phyloP scores from a whole-genome alignment of 2,888 invertebrate species.

The Leptogaster cylindrica region DNA sequence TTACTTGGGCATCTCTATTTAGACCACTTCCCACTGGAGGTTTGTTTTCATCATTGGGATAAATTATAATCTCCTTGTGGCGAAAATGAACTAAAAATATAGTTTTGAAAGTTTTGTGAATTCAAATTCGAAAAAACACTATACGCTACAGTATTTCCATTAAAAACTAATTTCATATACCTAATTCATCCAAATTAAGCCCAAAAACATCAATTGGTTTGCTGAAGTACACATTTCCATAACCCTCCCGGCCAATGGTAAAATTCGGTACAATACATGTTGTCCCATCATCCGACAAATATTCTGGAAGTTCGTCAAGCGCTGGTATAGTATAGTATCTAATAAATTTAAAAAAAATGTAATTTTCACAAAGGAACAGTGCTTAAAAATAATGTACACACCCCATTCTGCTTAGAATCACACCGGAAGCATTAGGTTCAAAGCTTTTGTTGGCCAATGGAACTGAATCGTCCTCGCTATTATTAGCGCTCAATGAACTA shows the following conservation, averaged over 20 bases:
- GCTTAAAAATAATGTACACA: conserved; percentile 42
- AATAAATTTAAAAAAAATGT: not conserved
- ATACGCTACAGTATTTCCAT: not conserved
- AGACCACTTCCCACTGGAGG: conserved; percentile 87
- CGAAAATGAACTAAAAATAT: conserved; percentile 82
- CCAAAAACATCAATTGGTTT: conserved; percentile 84
- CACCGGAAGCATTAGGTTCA: conserved; percentile 73
- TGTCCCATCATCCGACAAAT: conserved; percentile 73
- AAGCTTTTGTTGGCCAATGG: no score
- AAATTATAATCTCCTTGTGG: conserved; percentile 93
- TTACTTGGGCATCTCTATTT: conserved; percentile 89
- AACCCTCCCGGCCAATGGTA: conserved; percentile 86
- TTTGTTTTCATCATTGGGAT: conserved; percentile 88
- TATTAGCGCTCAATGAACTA: no score
- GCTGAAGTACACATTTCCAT: conserved; percentile 88
- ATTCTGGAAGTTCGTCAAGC: conserved; percentile 77
- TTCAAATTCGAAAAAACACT: not conserved
- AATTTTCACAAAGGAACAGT: not conserved
- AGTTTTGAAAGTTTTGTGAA: no score
- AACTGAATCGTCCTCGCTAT: no score
- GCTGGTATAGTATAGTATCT: conserved; percentile 88
- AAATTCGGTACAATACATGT: conserved; percentile 85
- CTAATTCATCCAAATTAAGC: conserved; percentile 84
- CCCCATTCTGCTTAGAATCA: conserved; percentile 77
- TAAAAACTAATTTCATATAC: conserved; percentile 62